Percentiles rank a stretch among this genome's conserved stretches.
These are phyloP conservation scores for Tridacna crocea DNA, from an alignment of 2,888 invertebrate genomes.

Conservation along the genomic window DNA sequence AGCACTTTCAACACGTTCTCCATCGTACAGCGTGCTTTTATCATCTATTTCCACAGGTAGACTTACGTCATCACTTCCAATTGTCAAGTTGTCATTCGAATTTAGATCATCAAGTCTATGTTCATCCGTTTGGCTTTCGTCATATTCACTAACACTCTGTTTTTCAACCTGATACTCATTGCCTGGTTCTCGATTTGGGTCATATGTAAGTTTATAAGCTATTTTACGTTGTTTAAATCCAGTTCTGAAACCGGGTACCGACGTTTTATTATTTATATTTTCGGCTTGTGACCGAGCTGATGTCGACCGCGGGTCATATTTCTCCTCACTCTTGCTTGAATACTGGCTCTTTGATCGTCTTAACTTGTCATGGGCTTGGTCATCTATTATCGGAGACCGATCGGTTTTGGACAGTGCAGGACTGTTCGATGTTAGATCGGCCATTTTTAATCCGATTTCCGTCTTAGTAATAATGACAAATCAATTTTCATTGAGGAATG, in stretches of 20 bases:
- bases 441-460: constrained; percentile 45
- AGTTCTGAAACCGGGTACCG: neutral
- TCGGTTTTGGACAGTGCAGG: constrained; percentile 22
- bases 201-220: constrained; percentile 36
- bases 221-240: constrained; percentile 23
- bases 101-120: constrained; percentile 2
- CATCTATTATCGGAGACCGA: neutral
- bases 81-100: constrained; percentile 4
- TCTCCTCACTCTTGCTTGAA: neutral
- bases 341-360: constrained; percentile 15
- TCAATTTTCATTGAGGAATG: constrained; percentile 11
- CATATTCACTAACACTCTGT: constrained; percentile 16
- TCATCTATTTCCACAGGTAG: constrained; percentile 6
- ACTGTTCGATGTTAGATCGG: constrained; percentile 57
- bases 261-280: neutral
- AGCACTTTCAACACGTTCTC: constrained; percentile 17
- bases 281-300: neutral
- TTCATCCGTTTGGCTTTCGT: neutral
- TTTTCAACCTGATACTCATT: constrained; percentile 48
- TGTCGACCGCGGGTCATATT: neutral
- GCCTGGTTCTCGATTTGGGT: constrained; percentile 28
- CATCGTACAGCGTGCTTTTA: constrained; percentile 2
- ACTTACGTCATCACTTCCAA: constrained; percentile 11
- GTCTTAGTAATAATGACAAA: constrained; percentile 6
- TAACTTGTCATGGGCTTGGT: neutral